These are phyloP conservation scores for Entomobrya proxima DNA, from an alignment of 2,888 invertebrate species.

Conservation along the genomic window DNA sequence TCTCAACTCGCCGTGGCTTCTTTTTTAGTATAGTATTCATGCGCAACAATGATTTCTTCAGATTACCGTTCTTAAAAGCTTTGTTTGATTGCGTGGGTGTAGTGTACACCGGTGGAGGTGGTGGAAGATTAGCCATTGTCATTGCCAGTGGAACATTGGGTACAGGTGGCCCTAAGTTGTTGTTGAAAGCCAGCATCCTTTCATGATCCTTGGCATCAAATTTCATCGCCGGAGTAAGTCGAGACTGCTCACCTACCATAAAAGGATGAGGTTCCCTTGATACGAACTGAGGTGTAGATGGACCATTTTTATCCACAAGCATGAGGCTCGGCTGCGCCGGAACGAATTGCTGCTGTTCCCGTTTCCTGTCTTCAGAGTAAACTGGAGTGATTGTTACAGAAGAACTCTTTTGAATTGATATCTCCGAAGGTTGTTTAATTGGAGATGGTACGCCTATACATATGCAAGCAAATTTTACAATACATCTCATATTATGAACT, in stretches of 20 bases:
- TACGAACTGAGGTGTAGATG: neutral
- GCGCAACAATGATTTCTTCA: neutral
- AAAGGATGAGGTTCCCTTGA: neutral
- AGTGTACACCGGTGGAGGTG: neutral
- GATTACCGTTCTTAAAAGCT: neutral
- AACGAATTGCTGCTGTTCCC: neutral
- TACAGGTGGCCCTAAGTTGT: neutral
- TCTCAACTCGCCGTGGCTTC: neutral
- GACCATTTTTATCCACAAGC: neutral
- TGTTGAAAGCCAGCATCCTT: neutral
- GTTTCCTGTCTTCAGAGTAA: neutral
- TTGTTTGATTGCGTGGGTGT: neutral
- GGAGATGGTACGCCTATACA: constrained; percentile 20
- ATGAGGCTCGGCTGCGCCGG: neutral
- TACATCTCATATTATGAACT: neutral
- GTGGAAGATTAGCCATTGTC: neutral
- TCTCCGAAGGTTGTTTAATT: neutral
- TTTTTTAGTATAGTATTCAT: neutral
- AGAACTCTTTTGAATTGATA: neutral
- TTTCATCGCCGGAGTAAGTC: neutral
- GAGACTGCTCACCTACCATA: neutral
- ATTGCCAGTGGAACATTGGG: neutral
- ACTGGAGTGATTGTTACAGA: constrained; percentile 13
- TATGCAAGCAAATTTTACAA: neutral
- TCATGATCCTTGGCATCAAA: neutral